Base-by-base conservation (phyloP, 2,113 vertebrate species). In the Myiozetetes cayanensis region DNA sequence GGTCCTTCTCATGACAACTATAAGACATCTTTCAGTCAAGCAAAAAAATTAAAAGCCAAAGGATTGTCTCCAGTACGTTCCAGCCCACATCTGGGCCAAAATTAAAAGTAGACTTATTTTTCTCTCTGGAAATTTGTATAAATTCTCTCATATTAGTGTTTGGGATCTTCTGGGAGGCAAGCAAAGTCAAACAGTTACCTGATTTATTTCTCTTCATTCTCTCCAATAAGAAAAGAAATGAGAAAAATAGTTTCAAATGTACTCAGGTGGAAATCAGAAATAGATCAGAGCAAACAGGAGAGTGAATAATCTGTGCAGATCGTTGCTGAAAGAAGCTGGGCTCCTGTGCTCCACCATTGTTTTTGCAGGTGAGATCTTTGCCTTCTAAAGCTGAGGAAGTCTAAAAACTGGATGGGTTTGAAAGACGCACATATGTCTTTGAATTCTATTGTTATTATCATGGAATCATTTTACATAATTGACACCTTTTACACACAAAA, bases 301-400 rank as follows among this genome's bases (percentile, higher is more conserved):
- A 88, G 90, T 1, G 5, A 93, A 71, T 33, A 74, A 79, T 39
- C 56, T 50, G 16, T 88, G 61, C 63, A 93, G 67, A 70, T 37
- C 20, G 44, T 14, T 68, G 46, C 43, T 89, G 83, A 81, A 87
- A 85, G 67, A 93, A 87, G 23, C 22, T 77, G 66, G 33, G 17
- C 14, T 82, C 22, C 71, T 47, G 49, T 4, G 8, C 58, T 90
- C 46, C 28, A 59, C 31, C 23, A n/a, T 61, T 95, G 83, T 96
- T 95, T 96, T 96, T 96, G 76, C 95, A 97, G 95, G 96, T 97
- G 96, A 91, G 63, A 79, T 70, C 25, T 96, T 87, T 70, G 27
- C 37, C 46, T 94, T 90, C 39, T 71, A 71, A 92, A 94, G 20
- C 56, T 76, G 39, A 87, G 47, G 50, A 79, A 82, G 55, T 79